These are phyloP conservation scores for Enteromius mattozi DNA, from an alignment of 2,797 vertebrate species.

Conservation along the genomic window DNA sequence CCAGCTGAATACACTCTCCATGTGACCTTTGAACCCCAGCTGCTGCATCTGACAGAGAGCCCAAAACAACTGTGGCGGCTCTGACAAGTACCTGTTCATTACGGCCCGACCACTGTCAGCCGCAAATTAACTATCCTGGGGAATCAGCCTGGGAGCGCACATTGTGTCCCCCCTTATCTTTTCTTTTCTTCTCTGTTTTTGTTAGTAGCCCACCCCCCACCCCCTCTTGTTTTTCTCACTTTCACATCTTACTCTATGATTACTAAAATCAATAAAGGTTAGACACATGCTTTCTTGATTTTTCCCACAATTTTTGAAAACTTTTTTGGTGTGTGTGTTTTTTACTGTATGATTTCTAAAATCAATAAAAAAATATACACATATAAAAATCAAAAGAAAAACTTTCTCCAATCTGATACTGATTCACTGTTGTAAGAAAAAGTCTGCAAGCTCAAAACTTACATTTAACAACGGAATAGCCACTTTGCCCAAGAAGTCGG, in stretches of 20 bases:
- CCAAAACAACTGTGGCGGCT: constrained; percentile 99
- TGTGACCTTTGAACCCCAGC: constrained; percentile 97
- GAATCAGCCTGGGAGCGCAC: constrained; percentile 89
- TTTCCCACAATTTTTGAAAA: not conserved
- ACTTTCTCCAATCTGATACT: not conserved
- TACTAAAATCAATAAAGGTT: constrained; percentile 9
- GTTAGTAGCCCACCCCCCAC: constrained; percentile 56
- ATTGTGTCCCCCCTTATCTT: constrained; percentile 68
- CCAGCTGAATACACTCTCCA: constrained; percentile 96
- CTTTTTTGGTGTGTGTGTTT: not conserved
- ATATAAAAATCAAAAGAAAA: not conserved
- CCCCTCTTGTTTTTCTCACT: constrained; percentile 14
- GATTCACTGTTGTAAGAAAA: not conserved
- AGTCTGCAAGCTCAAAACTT: constrained; percentile 76
- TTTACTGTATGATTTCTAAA: not conserved
- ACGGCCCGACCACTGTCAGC: constrained; percentile 95
- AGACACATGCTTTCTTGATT: not conserved
- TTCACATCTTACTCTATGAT: constrained; percentile 16
- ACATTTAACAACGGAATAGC: constrained; percentile 94
- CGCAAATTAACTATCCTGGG: constrained; percentile 99
- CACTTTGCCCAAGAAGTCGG: constrained; percentile 98
- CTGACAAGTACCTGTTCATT: constrained; percentile 99
- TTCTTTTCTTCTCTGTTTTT: constrained; percentile 65
- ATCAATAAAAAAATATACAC: not conserved
- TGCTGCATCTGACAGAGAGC: constrained; percentile 99